Evolutionary conservation across 2,888 invertebrate species (phyloP).

Genomic region (Phlogophora meticulosa): DNA sequence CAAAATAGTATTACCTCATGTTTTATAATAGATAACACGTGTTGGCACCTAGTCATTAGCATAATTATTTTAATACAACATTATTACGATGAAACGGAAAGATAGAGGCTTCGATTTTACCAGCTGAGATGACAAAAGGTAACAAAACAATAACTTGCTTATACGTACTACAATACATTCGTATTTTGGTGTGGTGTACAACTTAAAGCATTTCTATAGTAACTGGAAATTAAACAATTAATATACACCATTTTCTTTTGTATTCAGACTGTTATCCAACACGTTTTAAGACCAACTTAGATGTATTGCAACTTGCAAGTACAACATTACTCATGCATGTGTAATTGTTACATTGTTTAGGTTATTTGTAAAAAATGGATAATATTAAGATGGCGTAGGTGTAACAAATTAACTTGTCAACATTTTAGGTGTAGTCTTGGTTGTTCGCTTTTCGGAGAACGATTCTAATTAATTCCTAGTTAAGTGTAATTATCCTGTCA

Average conservation of each 20-base stretch:
- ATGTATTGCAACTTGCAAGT: background rate
- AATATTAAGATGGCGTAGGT: conserved; percentile 3
- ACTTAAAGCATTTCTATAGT: too few species aligned
- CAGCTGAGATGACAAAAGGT: conserved; percentile 29
- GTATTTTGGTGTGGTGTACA: background rate
- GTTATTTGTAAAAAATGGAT: background rate
- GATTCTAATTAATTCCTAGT: conserved; percentile 8
- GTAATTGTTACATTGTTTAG: conserved; percentile 17
- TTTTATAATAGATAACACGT: conserved; percentile 57
- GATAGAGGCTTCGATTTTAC: conserved; percentile 7
- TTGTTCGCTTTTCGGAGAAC: background rate
- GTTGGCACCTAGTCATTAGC: conserved; percentile 13
- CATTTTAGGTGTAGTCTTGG: conserved; percentile 3
- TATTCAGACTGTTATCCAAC: too few species aligned
- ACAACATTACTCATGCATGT: conserved; percentile 3
- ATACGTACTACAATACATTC: too few species aligned
- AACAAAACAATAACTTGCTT: background rate
- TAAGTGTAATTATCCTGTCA: background rate
- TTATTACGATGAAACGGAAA: background rate
- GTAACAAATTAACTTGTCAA: conserved; percentile 27
- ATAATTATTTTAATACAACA: conserved; percentile 21
- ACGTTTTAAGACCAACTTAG: background rate
- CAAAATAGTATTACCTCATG: conserved; percentile 51
- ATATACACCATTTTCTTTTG: too few species aligned
- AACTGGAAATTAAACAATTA: too few species aligned